Evolutionary conservation across 2,113 vertebrate genomes (phyloP).

Genomic region (Pao palembangensis): DNA sequence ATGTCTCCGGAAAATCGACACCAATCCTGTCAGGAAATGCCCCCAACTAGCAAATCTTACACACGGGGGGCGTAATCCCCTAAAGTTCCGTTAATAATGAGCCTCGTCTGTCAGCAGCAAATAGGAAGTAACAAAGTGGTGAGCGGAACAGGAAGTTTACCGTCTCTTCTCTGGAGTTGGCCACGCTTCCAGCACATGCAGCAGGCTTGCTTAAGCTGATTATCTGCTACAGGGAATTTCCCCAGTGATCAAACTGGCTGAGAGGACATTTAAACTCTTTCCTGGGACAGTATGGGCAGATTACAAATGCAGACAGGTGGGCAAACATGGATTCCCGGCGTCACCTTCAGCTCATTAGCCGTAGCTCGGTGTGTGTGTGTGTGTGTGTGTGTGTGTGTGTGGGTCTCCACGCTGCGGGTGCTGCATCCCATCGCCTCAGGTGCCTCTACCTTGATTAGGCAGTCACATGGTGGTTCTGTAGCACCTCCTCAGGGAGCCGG

Average conservation of each 20-base stretch:
- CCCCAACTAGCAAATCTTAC: not conserved
- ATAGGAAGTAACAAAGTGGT: not conserved
- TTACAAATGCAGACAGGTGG: slow-evolving; percentile 6
- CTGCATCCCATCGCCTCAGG: not conserved
- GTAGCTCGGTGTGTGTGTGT: slow-evolving; percentile 8
- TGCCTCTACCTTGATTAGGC: slow-evolving; percentile 14
- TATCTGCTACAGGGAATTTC: slow-evolving; percentile 53
- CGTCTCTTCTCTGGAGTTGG: too few relatives aligned
- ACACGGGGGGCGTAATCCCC: not conserved
- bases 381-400: slow-evolving; percentile 15
- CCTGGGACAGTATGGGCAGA: slow-evolving; percentile 19
- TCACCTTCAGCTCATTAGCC: slow-evolving; percentile 30
- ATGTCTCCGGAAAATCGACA: not conserved
- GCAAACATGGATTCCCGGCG: not conserved
- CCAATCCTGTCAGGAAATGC: not conserved
- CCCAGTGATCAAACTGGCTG: slow-evolving; percentile 14
- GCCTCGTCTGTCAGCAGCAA: not conserved
- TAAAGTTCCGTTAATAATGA: not conserved
- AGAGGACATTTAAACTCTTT: slow-evolving; percentile 32
- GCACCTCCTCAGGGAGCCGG: slow-evolving; percentile 17
- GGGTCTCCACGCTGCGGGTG: not conserved
- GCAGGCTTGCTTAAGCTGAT: slow-evolving; percentile 6
- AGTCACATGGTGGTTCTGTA: slow-evolving; percentile 1
- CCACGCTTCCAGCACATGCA: slow-evolving; percentile 6
- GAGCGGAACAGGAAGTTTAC: not conserved